phyloP scores from a whole-genome alignment of 2,888 invertebrate genomes.

The Diaprepes abbreviatus region DNA sequence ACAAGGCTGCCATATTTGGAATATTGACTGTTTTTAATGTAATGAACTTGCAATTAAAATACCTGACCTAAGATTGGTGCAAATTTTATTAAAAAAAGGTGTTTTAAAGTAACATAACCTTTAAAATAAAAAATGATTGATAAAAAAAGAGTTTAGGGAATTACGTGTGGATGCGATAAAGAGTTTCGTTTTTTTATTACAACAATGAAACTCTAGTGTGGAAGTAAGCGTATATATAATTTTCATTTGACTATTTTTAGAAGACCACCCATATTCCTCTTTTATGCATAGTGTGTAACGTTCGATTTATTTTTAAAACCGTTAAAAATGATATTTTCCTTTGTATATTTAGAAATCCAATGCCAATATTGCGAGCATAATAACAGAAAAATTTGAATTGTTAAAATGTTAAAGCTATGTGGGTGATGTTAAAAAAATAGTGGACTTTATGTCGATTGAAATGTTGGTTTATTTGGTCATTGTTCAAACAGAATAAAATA shows the following conservation, averaged over 20 bases:
- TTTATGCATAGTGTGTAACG: too few species aligned
- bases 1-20: too few species aligned
- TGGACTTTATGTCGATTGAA: not conserved
- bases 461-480: not conserved
- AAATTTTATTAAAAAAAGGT: too few species aligned
- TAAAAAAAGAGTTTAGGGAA: not conserved
- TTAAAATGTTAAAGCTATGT: not conserved
- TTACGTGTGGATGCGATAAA: conserved; percentile 1
- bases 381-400: too few species aligned
- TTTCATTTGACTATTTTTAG: conserved; percentile 1
- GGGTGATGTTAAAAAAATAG: conserved; percentile 6
- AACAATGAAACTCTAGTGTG: not conserved
- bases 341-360: not conserved
- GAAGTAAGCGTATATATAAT: conserved; percentile 1
- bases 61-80: too few species aligned
- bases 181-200: not conserved
- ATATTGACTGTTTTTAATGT: too few species aligned
- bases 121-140: not conserved
- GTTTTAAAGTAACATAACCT: not conserved
- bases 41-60: too few species aligned
- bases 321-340: not conserved
- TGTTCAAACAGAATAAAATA: too few species aligned
- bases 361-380: not conserved
- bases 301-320: not conserved
- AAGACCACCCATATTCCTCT: conserved; percentile 1